These are phyloP conservation scores for Struthidea cinerea DNA, from an alignment of 2,113 vertebrate species.

Conservation along the genomic window DNA sequence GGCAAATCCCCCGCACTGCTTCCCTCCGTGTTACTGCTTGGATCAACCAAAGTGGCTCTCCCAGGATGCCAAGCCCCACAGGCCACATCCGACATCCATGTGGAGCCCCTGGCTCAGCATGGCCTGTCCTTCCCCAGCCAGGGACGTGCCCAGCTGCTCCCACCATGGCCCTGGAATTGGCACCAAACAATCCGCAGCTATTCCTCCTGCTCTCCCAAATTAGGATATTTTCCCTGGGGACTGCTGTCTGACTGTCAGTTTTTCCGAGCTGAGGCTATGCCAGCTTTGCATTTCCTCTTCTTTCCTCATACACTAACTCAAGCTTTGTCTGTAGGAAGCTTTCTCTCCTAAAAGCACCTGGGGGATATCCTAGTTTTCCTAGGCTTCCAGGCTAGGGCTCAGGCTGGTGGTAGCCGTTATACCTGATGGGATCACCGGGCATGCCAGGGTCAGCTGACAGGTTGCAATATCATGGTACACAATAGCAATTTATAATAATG, in stretches of 20 bases:
- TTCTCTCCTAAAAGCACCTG: not conserved
- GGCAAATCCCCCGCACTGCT: not conserved
- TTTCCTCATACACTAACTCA: not conserved
- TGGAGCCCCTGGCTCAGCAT: not conserved
- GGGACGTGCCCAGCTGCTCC: not conserved
- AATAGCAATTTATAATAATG: not conserved
- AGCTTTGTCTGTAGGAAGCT: not conserved
- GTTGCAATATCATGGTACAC: not conserved
- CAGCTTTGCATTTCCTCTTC: not conserved
- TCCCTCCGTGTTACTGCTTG: not conserved
- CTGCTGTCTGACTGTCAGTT: not conserved
- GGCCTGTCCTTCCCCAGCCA: accelerated
- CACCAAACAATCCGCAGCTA: not conserved
- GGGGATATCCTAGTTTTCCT: not conserved
- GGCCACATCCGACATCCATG: accelerated
- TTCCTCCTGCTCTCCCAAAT: not conserved
- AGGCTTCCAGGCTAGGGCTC: not conserved
- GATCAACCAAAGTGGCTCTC: not conserved
- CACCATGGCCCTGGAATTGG: not conserved
- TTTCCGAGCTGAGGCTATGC: not conserved
- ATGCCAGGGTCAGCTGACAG: not conserved
- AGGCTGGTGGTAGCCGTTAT: not conserved
- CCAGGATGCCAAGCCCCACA: not conserved
- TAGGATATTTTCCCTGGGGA: not conserved
- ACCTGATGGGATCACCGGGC: not conserved